Evolutionary conservation across 2,888 invertebrate species (phyloP).

Genomic region (Hydropsyche betteni): DNA sequence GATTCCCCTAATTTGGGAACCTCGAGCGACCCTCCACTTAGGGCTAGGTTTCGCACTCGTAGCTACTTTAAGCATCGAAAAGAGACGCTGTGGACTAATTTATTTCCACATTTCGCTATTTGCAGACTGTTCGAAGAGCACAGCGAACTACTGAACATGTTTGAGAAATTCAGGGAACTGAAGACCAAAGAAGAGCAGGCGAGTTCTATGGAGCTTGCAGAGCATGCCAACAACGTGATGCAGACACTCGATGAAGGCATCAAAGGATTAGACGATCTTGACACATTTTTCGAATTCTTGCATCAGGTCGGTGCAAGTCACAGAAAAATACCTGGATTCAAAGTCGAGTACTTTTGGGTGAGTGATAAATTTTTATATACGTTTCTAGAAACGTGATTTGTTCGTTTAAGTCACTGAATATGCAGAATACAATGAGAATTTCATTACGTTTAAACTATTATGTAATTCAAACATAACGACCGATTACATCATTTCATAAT

Average conservation of each 20-base stretch:
- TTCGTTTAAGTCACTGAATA: no score
- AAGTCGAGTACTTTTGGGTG: slow-evolving; percentile 90
- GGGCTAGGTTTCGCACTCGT: neutral
- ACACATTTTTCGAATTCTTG: slow-evolving; percentile 83
- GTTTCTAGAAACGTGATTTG: no score
- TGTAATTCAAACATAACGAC: no score
- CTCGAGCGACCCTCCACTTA: neutral
- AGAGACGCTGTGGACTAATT: neutral
- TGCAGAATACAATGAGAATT: no score
- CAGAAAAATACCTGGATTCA: slow-evolving; percentile 84
- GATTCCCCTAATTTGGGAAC: neutral
- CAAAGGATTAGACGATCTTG: slow-evolving; percentile 84
- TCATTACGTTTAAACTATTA: no score
- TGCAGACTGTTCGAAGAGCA: slow-evolving; percentile 88
- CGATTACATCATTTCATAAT: no score
- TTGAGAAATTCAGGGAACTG: slow-evolving; percentile 82
- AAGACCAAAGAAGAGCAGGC: slow-evolving; percentile 83
- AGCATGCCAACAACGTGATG: slow-evolving; percentile 91
- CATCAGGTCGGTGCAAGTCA: slow-evolving; percentile 87
- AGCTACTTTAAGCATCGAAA: neutral
- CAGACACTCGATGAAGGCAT: slow-evolving; percentile 89
- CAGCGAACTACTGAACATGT: slow-evolving; percentile 78
- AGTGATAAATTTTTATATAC: slow-evolving; percentile 55
- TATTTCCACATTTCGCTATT: slow-evolving; percentile 48
- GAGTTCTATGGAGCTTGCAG: slow-evolving; percentile 82